Conservation (phyloP, 2,797 vertebrate species). For the Babyrousa celebensis region DNA sequence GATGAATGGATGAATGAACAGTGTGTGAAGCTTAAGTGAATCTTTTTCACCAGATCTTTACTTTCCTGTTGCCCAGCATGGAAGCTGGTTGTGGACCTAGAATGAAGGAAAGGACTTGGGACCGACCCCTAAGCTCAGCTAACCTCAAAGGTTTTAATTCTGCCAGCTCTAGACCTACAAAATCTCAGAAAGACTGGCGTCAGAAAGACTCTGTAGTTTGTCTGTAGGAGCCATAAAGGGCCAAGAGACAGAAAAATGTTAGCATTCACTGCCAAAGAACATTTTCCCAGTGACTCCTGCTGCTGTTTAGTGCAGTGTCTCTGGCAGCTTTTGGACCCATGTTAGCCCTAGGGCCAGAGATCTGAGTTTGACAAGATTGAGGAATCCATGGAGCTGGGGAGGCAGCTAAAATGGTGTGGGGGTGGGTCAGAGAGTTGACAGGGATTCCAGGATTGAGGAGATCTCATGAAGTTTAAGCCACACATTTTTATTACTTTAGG, state of each 20-base stretch:
- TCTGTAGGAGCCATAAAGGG: constrained; percentile 12
- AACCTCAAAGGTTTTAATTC: constrained; percentile 61
- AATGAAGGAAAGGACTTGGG: constrained; percentile 24
- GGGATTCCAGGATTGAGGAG: constrained; percentile 18
- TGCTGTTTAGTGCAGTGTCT: not conserved
- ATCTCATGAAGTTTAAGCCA: constrained; percentile 24
- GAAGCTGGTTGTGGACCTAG: not conserved
- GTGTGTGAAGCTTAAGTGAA: not conserved
- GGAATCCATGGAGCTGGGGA: not conserved
- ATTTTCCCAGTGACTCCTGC: constrained; percentile 11
- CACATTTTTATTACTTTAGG: constrained; percentile 48
- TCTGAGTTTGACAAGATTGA: not conserved
- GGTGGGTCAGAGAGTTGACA: not conserved
- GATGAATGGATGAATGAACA: not conserved
- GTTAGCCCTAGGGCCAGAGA: constrained; percentile 13
- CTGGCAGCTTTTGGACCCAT: constrained; percentile 45
- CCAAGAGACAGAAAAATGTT: constrained; percentile 38
- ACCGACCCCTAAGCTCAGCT: not conserved
- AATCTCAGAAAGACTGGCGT: not conserved
- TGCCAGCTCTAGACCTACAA: constrained; percentile 40
- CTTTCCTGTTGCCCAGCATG: constrained; percentile 56
- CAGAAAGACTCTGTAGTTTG: not conserved
- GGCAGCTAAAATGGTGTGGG: not conserved
- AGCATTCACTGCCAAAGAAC: constrained; percentile 15
- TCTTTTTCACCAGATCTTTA: constrained; percentile 46